Evolutionary conservation across 53 echinoderm and acorn worm species (phyloP), one percentile per base, ranked within the genome.

Genomic region (Luidia sarsii): DNA sequence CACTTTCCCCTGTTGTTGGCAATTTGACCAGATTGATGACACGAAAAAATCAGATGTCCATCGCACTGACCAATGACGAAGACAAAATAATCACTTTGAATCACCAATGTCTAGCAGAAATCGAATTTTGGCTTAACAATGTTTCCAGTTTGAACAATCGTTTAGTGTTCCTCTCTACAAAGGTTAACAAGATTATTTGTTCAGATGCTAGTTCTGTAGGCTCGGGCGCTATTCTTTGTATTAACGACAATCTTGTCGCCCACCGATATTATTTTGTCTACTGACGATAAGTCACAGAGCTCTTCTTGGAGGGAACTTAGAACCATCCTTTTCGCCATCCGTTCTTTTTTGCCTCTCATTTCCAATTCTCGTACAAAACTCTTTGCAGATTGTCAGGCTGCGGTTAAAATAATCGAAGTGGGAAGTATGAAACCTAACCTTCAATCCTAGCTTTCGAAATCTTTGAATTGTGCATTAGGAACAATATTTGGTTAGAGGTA

Each of bases 231-330:
- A n/a, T n/a, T n/a, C n/a, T n/a, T n/a, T 33, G 55, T 36, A 30
- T 25, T 1, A 29, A 57, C 38, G 31, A 24, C 31, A 56, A 35
- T 57, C 36, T 19, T 6, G 23, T 56, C 20, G 18, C 37, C 15
- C 72, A 66, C 79, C 60, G 45, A 83, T n/a, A 83, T 43, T 57
- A 82, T 54, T 60, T 45, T 31, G 74, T 66, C 36, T n/a, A n/a
- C n/a, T n/a, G n/a, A n/a, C n/a, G n/a, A n/a, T n/a, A n/a, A n/a
- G n/a, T n/a, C n/a, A n/a, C n/a, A n/a, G n/a, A n/a, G n/a, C n/a
- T n/a, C n/a, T n/a, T n/a, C n/a, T n/a, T 39, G 49, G 74, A 81
- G 77, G 8, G 72, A 71, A 57, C 21, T 75, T 23, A 16, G 57
- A n/a, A 53, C 75, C 24, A 36, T 75, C 7, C 21, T 51, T 15